Base-by-base conservation (phyloP, 2,888 invertebrate genomes). In the Abscondita cerata region DNA sequence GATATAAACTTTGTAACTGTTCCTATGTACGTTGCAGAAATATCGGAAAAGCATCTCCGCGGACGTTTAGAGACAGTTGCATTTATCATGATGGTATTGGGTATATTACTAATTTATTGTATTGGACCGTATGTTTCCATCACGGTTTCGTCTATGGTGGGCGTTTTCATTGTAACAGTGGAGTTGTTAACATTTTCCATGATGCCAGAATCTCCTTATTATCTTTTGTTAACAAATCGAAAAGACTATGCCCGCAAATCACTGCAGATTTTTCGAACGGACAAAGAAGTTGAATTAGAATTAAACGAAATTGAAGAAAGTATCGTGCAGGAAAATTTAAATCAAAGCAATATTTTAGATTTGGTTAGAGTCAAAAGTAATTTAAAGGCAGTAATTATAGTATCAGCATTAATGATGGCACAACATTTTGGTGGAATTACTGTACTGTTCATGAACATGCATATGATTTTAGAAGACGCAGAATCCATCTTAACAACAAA, bases 361-460 rank as follows among this genome's bases (percentile, higher is more conserved):
- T 64, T 81, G 8, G 34, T 81, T 50, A 52, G 75, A 25, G 73
- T 78, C 0, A 70, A 71, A 19, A 79, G 78, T 57, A 79, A 80
- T 56, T 67, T 79, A 25, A 76, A 75, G 66, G 80, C 78, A 2
- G 48, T 80, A 13, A 59, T 78, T 1, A 78, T 81, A 13, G 77
- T 81, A 76, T 72, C 76, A 0, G 74, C 78, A 3, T 65, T 81
- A 31, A 80, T 80, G 56, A 76, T 70, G 0, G 73, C 75, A 0
- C 80, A 81, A 67, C 79, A 80, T 64, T 78, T 80, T 56, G 75
- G 75, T 36, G 76, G 77, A 19, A 78, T 80, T 31, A 77, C 75
- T 48, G 80, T 80, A 0, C 77, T 81, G 47, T 48, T 80, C 12
- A 80, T 81, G 80, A 81, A 81, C 51, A 64, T 81, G 9, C 80